Base-by-base conservation (phyloP, 2,797 vertebrate genomes). In the Smutsia gigantea region DNA sequence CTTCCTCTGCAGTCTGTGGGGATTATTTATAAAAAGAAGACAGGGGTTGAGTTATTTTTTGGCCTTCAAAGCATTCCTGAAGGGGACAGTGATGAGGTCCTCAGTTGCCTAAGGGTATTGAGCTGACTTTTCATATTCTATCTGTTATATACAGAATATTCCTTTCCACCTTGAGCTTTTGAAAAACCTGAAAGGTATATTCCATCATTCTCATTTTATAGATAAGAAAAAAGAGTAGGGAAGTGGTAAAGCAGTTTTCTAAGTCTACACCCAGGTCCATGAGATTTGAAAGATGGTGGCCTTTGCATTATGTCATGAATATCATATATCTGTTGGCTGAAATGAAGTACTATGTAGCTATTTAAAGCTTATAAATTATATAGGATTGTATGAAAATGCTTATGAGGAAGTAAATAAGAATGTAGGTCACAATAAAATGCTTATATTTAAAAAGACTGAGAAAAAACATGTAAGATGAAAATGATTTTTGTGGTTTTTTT, bases 11-110 rank as follows among this genome's bases (percentile, higher is more conserved):
- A 98, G 95, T 97, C 4, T 0, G 51, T 82, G 98, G 97, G 87
- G 98, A 98, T 98, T 98, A 98, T 98, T 98, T 98, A 98, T 98
- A 98, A 98, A 96, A 98, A 96, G 78, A 78, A 98, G 97, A 97
- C 92, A 89, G 92, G 49, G 78, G 78, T 81, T 88, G 96, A 98
- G 97, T 97, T 95, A 82, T 98, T 98, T 95, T 87, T 94, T 98
- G 97, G 94, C 95, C 98, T 98, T 98, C 93, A 55, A 78, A 98
- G 97, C 39, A n/a, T 98, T 98, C 66, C 93, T 97, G 93, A 97
- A 96, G 97, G 88, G 82, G 96, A 97, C 94, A 96, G 39, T 96
- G 95, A 90, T 61, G 90, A 81, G 79, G 96, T 95, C 86, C 72
- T 97, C 69, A 88, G 46, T 71, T 94, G 87, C 93, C 96, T 87